A percentile compares a stretch with the other conserved stretches of the same genome.
Conservation (phyloP, 2,113 vertebrate species). For the Emberiza fucata region DNA sequence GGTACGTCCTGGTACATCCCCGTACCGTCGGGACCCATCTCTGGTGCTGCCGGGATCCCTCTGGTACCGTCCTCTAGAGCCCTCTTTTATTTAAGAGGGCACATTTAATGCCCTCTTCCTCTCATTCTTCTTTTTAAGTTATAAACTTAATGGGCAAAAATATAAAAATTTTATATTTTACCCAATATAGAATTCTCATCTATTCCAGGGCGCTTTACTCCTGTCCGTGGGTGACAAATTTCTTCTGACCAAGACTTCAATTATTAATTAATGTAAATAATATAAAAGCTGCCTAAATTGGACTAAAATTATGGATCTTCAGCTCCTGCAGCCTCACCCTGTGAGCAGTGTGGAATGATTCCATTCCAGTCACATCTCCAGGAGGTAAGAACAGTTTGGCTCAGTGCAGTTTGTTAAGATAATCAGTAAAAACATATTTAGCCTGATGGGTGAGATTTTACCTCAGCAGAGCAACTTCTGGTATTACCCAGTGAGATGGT, state of each 20-base stretch:
- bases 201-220: background rate
- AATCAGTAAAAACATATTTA: background rate
- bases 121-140: no score
- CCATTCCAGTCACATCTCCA: background rate
- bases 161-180: no score
- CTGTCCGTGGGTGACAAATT: conserved; percentile 4
- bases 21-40: background rate
- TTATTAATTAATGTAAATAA: background rate
- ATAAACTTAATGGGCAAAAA: no score
- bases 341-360: background rate
- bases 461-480: background rate
- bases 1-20: background rate
- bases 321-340: background rate
- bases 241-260: background rate
- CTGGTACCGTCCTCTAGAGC: background rate
- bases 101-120: no score
- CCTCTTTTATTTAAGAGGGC: no score
- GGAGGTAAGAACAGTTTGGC: background rate
- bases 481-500: background rate
- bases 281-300: background rate
- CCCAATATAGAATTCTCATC: conserved; percentile 12
- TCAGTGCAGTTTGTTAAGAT: background rate
- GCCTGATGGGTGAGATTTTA: background rate
- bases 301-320: background rate
- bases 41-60: background rate